A percentile compares a stretch with the other conserved stretches of the same genome.
phyloP scores from a whole-genome alignment of 2,113 vertebrate species.

The Corythornis cristatus region DNA sequence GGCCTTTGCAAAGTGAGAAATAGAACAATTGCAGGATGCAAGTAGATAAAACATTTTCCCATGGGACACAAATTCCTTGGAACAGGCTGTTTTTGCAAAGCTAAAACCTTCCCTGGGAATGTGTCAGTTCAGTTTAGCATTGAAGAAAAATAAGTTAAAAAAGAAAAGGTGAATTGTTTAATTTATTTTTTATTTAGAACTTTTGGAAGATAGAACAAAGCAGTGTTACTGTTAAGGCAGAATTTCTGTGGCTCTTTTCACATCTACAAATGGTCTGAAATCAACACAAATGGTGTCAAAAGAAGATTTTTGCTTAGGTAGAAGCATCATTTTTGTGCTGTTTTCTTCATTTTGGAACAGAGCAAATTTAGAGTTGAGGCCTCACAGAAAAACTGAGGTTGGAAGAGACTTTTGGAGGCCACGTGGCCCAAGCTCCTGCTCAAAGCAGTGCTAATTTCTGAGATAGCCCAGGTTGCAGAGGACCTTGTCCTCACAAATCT shows the following conservation, averaged over 20 bases:
- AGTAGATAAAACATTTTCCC: background rate
- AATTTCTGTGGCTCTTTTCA: background rate
- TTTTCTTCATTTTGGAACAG: background rate
- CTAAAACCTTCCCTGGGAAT: background rate
- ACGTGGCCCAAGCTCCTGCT: background rate
- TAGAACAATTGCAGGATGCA: constrained; percentile 28
- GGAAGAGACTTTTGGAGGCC: background rate
- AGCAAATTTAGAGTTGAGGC: background rate
- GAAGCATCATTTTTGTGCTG: background rate
- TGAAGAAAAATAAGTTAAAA: background rate
- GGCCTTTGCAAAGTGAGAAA: background rate
- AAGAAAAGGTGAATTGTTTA: background rate
- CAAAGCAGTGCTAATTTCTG: background rate
- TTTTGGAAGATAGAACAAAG: background rate
- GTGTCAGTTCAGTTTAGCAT: rapidly evolving
- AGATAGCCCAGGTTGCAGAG: background rate
- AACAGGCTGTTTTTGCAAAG: background rate
- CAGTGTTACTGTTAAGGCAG: background rate
- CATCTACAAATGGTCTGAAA: background rate
- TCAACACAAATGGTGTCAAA: background rate
- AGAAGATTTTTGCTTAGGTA: background rate
- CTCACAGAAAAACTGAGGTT: background rate
- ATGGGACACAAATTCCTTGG: background rate
- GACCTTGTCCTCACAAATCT: background rate
- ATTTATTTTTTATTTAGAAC: background rate